Percentiles rank a stretch among this genome's conserved stretches.
Evolutionary conservation across 2,113 vertebrate species (phyloP).

Genomic region (Noturus placidus): DNA sequence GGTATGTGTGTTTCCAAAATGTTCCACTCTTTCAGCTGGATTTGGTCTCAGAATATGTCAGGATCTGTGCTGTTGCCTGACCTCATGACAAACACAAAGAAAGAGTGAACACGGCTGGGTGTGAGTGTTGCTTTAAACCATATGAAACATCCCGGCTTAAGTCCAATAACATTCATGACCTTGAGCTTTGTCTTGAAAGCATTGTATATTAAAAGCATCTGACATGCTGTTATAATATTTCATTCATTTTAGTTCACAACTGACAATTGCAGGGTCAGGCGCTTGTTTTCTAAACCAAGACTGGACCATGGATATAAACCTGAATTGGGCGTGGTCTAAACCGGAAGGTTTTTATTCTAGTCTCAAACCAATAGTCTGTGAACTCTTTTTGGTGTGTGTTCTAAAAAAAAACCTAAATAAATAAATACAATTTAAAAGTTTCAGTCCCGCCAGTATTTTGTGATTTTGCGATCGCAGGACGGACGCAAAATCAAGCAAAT

Average conservation of each 20-base stretch:
- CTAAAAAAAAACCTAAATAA: background rate
- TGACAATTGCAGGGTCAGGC: background rate
- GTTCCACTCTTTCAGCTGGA: constrained; percentile 9
- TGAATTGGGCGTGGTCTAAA: background rate
- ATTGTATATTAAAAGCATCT: constrained; percentile 31
- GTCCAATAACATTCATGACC: constrained; percentile 37
- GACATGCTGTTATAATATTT: constrained; percentile 19
- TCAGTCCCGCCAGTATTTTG: too few relatives aligned
- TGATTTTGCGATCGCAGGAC: too few relatives aligned
- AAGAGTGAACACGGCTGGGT: constrained; percentile 49
- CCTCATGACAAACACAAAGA: constrained; percentile 65
- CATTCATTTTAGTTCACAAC: constrained; percentile 1
- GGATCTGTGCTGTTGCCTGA: constrained; percentile 54
- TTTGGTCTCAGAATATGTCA: constrained; percentile 45
- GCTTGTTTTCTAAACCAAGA: constrained; percentile 5
- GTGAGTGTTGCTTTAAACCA: constrained; percentile 56
- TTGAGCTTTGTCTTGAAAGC: constrained; percentile 38
- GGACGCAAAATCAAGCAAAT: too few relatives aligned
- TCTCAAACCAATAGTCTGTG: background rate
- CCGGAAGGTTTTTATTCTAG: background rate
- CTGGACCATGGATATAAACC: background rate
- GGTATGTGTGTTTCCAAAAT: constrained; percentile 43
- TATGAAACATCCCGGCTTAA: constrained; percentile 57
- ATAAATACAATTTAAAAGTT: too few relatives aligned
- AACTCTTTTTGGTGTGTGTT: background rate